Percentiles rank a stretch among this genome's conserved stretches.
Conservation (phyloP, 2,797 vertebrate genomes). For the Eospalax fontanierii region DNA sequence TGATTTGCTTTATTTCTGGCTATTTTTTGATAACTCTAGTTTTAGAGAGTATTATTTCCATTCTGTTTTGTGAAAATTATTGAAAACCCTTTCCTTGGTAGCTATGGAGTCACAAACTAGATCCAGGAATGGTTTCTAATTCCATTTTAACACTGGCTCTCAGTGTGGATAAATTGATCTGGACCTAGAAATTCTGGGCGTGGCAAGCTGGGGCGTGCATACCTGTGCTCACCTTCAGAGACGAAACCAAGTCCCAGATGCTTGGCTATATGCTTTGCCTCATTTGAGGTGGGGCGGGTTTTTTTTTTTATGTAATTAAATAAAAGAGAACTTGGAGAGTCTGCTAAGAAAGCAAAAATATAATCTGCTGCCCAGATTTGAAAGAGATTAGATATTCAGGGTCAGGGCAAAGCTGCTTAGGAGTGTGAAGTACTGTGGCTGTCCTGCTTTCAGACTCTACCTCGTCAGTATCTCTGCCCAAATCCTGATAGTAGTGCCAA, state of each 20-base stretch:
- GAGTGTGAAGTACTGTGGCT: neutral
- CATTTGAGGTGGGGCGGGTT: neutral
- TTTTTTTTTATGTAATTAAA: constrained; percentile 26
- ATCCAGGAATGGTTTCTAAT: neutral
- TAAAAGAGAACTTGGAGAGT: constrained; percentile 49
- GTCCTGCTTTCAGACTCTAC: neutral
- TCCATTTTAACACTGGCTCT: neutral
- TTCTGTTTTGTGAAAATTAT: constrained; percentile 22
- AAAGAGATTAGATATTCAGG: constrained; percentile 73
- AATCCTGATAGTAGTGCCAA: neutral
- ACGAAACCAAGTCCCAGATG: neutral
- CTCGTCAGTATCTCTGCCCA: neutral
- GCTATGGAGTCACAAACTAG: neutral
- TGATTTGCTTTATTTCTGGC: constrained; percentile 20
- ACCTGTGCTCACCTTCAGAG: neutral
- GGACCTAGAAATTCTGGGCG: neutral
- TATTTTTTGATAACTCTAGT: neutral
- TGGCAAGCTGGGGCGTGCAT: neutral
- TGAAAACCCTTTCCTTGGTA: constrained; percentile 24
- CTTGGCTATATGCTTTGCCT: neutral
- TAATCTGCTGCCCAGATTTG: constrained; percentile 62
- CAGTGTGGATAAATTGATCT: neutral
- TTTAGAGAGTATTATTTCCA: constrained; percentile 51
- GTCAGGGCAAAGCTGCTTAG: constrained; percentile 78
- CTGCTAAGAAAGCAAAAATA: constrained; percentile 63